These are phyloP conservation scores for Tetheella fluctuosa DNA, from an alignment of 2,888 invertebrate species.

Conservation along the genomic window DNA sequence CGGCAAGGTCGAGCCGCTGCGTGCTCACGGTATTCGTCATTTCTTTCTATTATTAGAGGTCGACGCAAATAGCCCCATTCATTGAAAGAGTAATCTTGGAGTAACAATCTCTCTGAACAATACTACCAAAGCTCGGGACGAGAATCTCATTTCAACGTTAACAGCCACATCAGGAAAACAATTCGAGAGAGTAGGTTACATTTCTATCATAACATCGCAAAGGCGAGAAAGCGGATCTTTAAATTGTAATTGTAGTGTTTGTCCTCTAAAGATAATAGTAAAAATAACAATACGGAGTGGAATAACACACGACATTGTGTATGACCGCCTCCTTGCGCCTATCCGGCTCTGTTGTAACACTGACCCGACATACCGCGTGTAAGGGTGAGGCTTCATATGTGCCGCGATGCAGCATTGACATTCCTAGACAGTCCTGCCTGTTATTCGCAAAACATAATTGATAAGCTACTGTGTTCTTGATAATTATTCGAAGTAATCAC, in stretches of 20 bases:
- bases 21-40: conserved; percentile 33
- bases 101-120: neutral
- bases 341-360: conserved; percentile 36
- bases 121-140: neutral
- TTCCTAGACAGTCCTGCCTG: neutral
- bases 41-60: conserved; percentile 44
- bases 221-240: neutral
- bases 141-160: neutral
- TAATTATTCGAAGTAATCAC: neutral
- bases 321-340: conserved; percentile 21
- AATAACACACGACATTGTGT: conserved; percentile 22
- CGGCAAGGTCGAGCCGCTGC: conserved; percentile 41
- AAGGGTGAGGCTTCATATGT: conserved; percentile 15
- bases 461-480: neutral
- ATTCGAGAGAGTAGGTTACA: neutral
- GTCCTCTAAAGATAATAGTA: neutral
- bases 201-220: neutral
- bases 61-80: conserved; percentile 10
- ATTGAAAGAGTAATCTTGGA: neutral
- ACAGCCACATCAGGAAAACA: neutral
- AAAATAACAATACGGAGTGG: conserved; percentile 3
- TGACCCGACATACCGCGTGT: conserved; percentile 29
- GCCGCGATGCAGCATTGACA: neutral
- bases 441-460: neutral
- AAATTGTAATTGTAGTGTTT: neutral